Base-by-base conservation (phyloP, 2,888 invertebrate species). In the Keiferia lycopersicella region DNA sequence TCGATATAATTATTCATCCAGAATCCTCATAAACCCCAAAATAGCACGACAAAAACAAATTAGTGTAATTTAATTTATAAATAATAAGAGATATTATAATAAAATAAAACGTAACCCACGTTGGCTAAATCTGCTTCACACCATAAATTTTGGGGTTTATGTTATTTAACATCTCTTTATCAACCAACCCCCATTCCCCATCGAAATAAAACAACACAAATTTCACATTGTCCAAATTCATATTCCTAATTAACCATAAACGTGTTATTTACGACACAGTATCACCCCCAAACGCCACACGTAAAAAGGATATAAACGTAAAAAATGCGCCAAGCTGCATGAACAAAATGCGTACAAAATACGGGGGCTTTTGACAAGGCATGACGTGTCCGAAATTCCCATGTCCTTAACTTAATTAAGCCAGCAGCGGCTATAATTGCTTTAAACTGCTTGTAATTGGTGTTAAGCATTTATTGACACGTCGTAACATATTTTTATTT, bases 381-480 rank as follows among this genome's bases (percentile, higher is more conserved):
- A 64, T 70, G 65, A 65, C 68, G 64, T 65, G 68, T 63, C 67
- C 66, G 63, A 68, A 68, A 67, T 66, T 70, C 71, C 67, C 73
- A 71, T 69, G 68, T 69, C 66, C 65, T 59, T 73, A 71, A 70
- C 70, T 76, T 71, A 76, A 75, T 75, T 71, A 71, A 72, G 65
- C 66, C 58, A 64, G 45, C 72, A 73, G 78, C 76, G 72, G 72
- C 69, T 72, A 68, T 80, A 74, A 80, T 79, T 72, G 76, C 69
- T 79, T 72, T 71, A 70, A 78, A 82, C 74, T 71, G 79, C 77
- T 70, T 81, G 77, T 83, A 84, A 87, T 85, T 83, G 82, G 72
- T 79, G 81, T 77, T 78, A 82, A 84, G 73, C 75, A 76, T 76
- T 81, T 82, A 83, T 84, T 82, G 82, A 81, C 82, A 79, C 78